Evolutionary conservation across 2,797 vertebrate species (phyloP).

Genomic region (Siniperca obscura): DNA sequence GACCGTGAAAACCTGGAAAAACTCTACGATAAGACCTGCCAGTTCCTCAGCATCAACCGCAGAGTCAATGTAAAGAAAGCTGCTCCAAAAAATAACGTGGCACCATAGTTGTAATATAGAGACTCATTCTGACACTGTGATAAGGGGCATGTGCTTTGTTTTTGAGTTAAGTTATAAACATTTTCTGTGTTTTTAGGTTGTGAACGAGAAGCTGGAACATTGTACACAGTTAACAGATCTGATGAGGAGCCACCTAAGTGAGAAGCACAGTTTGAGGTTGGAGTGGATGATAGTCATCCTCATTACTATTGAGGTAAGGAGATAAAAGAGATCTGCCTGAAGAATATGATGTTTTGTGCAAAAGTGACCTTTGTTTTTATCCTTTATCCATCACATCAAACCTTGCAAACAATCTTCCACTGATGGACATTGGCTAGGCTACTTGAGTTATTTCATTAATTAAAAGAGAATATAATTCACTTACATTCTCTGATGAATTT

Average conservation of each 20-base stretch:
- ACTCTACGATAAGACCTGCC: conserved; percentile 97
- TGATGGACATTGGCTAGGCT: background rate
- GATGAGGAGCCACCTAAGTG: conserved; percentile 96
- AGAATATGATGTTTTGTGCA: background rate
- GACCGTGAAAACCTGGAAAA: conserved; percentile 96
- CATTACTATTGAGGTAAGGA: conserved; percentile 94
- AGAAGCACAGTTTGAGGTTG: conserved; percentile 93
- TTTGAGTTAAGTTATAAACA: background rate
- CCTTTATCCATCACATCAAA: background rate
- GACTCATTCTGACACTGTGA: background rate
- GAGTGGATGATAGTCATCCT: conserved; percentile 99
- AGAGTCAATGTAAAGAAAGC: conserved; percentile 90
- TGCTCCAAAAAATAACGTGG: too few relatives aligned
- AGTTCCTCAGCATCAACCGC: conserved; percentile 96
- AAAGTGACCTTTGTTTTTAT: background rate
- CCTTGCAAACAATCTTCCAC: background rate
- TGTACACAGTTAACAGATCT: conserved; percentile 96
- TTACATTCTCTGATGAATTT: background rate
- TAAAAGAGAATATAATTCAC: background rate
- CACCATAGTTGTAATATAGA: background rate
- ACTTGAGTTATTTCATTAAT: background rate
- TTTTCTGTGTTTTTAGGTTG: conserved; percentile 85
- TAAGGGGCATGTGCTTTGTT: background rate
- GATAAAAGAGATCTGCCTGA: conserved; percentile 2
- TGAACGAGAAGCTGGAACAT: conserved; percentile 98